phyloP scores from a whole-genome alignment of 2,113 vertebrate genomes.

The Typhlomys cinereus region DNA sequence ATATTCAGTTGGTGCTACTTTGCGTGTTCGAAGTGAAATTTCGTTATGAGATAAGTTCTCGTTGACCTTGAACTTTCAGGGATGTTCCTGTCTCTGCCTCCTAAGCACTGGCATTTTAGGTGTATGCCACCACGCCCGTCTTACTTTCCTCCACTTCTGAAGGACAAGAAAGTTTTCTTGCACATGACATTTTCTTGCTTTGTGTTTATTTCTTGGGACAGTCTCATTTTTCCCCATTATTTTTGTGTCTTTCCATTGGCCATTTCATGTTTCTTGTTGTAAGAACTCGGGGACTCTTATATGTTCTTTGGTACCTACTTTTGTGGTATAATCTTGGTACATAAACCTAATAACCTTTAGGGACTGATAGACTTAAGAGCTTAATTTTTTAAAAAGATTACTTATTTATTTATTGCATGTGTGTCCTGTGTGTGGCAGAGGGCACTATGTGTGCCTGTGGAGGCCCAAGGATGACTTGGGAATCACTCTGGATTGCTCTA shows the following conservation, averaged over 20 bases:
- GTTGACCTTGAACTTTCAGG: not conserved
- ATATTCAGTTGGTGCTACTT: too few species aligned
- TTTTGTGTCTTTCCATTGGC: not conserved
- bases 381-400: not conserved
- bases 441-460: too few species aligned
- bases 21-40: too few species aligned
- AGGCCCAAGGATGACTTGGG: not conserved
- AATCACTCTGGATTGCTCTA: too few species aligned
- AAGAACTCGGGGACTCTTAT: not conserved
- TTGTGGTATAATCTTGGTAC: not conserved
- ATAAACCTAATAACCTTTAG: not conserved
- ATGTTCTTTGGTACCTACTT: not conserved
- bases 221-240: not conserved
- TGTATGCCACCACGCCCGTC: not conserved
- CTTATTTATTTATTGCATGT: too few species aligned
- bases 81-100: not conserved
- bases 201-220: conserved; percentile 3
- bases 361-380: not conserved
- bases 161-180: conserved; percentile 5
- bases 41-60: too few species aligned
- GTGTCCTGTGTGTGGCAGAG: too few species aligned
- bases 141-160: not conserved
- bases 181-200: not conserved
- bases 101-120: not conserved
- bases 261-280: not conserved